phyloP scores from a whole-genome alignment of 2,113 vertebrate genomes.

The Gasterosteus aculeatus region DNA sequence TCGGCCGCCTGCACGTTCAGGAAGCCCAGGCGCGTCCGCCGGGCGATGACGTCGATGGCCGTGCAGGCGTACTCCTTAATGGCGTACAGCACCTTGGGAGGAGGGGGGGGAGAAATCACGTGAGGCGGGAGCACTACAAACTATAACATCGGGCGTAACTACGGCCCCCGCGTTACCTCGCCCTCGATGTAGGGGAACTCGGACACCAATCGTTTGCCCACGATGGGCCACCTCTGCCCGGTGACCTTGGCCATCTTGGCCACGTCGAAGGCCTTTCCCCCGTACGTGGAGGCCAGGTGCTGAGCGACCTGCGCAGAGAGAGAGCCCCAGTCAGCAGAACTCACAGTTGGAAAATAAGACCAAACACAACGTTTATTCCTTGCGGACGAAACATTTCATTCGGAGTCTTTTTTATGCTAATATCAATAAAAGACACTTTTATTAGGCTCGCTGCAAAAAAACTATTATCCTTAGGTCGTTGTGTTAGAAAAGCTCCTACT shows the following conservation, averaged over 20 bases:
- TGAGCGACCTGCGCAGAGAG: slow-evolving; percentile 87
- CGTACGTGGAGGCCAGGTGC: slow-evolving; percentile 91
- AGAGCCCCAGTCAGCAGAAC: neutral
- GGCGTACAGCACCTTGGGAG: slow-evolving; percentile 87
- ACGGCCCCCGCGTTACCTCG: slow-evolving; percentile 82
- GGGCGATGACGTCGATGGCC: slow-evolving; percentile 91
- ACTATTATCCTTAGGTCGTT: no score
- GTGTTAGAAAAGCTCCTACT: no score
- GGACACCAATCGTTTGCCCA: slow-evolving; percentile 93
- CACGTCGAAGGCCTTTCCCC: slow-evolving; percentile 91
- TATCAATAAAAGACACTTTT: neutral
- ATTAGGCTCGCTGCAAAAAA: no score
- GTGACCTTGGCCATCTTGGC: slow-evolving; percentile 96
- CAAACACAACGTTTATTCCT: no score
- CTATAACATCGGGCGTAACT: no score
- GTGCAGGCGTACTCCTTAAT: slow-evolving; percentile 96
- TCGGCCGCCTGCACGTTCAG: slow-evolving; percentile 97
- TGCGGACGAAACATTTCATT: no score
- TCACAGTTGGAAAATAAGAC: no score
- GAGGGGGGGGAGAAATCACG: neutral
- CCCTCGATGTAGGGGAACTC: slow-evolving; percentile 98
- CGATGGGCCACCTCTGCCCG: slow-evolving; percentile 94
- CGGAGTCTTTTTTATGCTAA: no score
- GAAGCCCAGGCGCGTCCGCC: slow-evolving; percentile 92
- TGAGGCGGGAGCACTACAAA: neutral